A percentile compares a stretch with the other conserved stretches of the same genome.
Evolutionary conservation across 2,113 vertebrate genomes (phyloP).

Genomic region (Clinocottus analis): DNA sequence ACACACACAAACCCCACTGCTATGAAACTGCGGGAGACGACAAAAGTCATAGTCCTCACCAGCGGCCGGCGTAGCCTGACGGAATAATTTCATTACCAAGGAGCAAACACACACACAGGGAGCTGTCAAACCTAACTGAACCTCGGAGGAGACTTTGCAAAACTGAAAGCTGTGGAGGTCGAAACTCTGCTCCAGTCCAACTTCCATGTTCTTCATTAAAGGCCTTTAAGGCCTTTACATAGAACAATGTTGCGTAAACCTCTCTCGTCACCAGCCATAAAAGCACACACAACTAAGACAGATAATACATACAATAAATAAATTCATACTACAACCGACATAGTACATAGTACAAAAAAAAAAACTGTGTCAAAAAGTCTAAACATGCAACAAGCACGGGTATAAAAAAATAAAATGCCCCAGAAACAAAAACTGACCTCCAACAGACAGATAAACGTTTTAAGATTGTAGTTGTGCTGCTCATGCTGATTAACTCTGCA

Average conservation of each 20-base stretch:
- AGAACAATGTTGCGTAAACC: neutral
- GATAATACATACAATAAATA: neutral
- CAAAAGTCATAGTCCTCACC: slow-evolving; percentile 29
- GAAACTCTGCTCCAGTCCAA: neutral
- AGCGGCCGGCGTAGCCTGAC: neutral
- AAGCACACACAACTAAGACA: neutral
- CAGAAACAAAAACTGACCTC: neutral
- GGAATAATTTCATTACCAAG: slow-evolving; percentile 17
- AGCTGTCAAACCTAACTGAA: slow-evolving; percentile 14
- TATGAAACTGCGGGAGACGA: slow-evolving; percentile 28
- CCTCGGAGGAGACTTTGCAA: neutral
- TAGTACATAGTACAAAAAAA: neutral
- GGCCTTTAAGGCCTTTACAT: neutral
- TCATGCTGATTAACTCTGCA: neutral
- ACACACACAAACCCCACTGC: slow-evolving; percentile 11
- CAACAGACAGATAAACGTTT: neutral
- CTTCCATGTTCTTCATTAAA: neutral
- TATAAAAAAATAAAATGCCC: neutral
- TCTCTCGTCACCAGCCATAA: neutral
- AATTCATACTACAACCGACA: neutral
- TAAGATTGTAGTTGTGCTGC: neutral
- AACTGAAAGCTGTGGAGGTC: neutral
- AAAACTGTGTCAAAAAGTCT: neutral
- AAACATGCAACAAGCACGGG: neutral
- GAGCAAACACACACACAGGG: slow-evolving; percentile 9